Evolutionary conservation across 1,140 invertebrate species (phyloP).

Genomic region (Lepidotrigona ventralis): DNA sequence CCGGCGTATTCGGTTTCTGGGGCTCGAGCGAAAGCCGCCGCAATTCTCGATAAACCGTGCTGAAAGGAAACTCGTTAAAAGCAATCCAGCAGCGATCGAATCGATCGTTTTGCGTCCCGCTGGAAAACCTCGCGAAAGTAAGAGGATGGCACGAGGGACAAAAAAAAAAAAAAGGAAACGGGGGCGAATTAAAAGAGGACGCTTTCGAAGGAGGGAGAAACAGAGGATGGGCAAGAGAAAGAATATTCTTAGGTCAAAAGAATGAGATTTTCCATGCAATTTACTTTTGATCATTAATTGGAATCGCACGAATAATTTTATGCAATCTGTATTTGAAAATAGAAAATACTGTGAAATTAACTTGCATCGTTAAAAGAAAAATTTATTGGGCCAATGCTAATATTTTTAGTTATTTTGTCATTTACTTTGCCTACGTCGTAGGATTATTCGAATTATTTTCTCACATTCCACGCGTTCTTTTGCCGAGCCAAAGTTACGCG

Average conservation of each 20-base stretch:
- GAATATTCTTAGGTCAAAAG: neutral
- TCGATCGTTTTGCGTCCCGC: conserved; percentile 59
- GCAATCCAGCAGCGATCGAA: conserved; percentile 62
- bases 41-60: conserved; percentile 67
- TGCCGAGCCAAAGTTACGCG: too few relatives aligned
- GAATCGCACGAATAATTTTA: neutral
- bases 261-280: neutral
- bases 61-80: conserved; percentile 70
- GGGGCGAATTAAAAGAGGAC: conserved; percentile 6
- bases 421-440: too few relatives aligned
- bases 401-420: too few relatives aligned
- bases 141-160: neutral
- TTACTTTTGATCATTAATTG: neutral
- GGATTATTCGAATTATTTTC: too few relatives aligned
- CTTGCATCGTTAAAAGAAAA: too few relatives aligned
- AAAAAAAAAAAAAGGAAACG: neutral
- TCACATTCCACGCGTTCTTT: too few relatives aligned
- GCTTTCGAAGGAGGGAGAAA: neutral
- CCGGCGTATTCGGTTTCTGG: conserved; percentile 54
- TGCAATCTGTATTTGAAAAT: neutral
- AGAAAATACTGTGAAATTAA: neutral
- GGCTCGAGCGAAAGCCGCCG: conserved; percentile 50
- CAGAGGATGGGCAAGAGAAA: neutral
- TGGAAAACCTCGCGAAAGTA: conserved; percentile 13
- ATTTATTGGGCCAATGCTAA: too few relatives aligned